Conservation (phyloP, 2,888 invertebrate genomes). For the Arrhopalites spinosus region DNA sequence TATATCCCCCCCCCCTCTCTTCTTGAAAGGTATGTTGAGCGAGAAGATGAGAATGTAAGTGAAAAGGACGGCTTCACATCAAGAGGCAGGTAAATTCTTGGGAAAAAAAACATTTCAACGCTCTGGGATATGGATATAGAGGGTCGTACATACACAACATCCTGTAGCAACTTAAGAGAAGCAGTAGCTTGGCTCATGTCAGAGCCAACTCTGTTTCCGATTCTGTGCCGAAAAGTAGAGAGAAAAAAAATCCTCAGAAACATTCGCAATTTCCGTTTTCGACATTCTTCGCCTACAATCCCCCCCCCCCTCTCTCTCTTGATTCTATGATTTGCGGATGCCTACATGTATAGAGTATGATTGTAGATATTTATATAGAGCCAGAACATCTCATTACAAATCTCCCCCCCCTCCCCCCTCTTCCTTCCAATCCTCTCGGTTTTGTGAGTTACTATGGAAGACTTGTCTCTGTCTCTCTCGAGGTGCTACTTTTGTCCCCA, state of each 20-base stretch:
- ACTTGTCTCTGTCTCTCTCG: background rate
- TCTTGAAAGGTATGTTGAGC: slow-evolving; percentile 21
- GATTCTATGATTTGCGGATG: slow-evolving; percentile 19
- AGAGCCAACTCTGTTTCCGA: slow-evolving; percentile 22
- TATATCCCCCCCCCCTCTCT: background rate
- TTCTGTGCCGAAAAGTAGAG: slow-evolving; percentile 5
- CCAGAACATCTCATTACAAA: background rate
- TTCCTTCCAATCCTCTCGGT: background rate
- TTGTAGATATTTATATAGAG: background rate
- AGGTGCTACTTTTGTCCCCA: background rate
- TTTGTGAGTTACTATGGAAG: too few relatives aligned
- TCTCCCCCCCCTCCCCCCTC: background rate
- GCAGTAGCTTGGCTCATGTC: too few relatives aligned
- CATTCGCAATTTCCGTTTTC: slow-evolving; percentile 32
- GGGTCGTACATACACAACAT: background rate
- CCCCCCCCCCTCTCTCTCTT: slow-evolving; percentile 9
- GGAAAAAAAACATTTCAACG: slow-evolving; percentile 15
- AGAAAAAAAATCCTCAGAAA: slow-evolving; percentile 13
- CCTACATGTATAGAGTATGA: background rate
- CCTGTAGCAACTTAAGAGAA: background rate
- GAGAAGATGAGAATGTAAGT: slow-evolving; percentile 32
- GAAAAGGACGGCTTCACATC: slow-evolving; percentile 32
- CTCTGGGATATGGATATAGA: background rate
- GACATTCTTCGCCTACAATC: slow-evolving; percentile 13
- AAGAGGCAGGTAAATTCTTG: slow-evolving; percentile 36